Base-by-base conservation (phyloP, 2,113 vertebrate species). In the Nestor notabilis region DNA sequence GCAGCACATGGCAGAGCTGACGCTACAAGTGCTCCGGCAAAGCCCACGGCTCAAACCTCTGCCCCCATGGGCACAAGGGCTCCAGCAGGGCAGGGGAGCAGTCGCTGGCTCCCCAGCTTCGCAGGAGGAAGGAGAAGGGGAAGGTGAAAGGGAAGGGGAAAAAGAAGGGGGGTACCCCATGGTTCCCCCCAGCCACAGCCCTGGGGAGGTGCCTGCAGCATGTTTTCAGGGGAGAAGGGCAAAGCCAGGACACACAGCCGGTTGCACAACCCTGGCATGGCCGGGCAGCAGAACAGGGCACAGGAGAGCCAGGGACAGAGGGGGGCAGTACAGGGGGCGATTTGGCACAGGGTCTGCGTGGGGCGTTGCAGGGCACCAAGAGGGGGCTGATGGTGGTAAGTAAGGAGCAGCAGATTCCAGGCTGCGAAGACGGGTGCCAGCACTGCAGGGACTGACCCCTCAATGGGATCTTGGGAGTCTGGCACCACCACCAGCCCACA, bases 131-230 rank as follows among this genome's bases (percentile, higher is more conserved):
- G 15, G 23, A 12, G 55, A 52, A 63, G 28, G 39, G n/a, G 19
- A n/a, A 63, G 28, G 39, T 31, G 19, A n/a, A 17, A n/a, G 58
- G 21, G 13, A 35, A 58, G 20, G 20, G 56, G 56, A 23, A n/a
- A 11, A 39, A 39, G 13, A 2, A 1, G 2, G 6, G 11, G 33
- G 29, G 4, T 2, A 46, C 37, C 17, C 56, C 10, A 1, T 8
- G 1, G n/a, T 16, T 24, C 13, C 70, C 39, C 23, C 4, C 18
- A 43, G 61, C 27, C 5, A 0, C 75, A 93, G 70, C 58, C 31
- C 52, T 69, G 31, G 39, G 25, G 63, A 92, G 58, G n/a, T 49
- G 66, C 28, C 65, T 3, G 0, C 0, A 0, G 65, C 2, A 0
- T 5, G 3, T 50, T 90, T 61, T 31, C 0, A 0, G 35, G 43